A percentile compares a stretch with the other conserved stretches of the same genome.
These are phyloP conservation scores for Camponotus pennsylvanicus DNA, from an alignment of 1,140 invertebrate genomes.

Conservation along the genomic window DNA sequence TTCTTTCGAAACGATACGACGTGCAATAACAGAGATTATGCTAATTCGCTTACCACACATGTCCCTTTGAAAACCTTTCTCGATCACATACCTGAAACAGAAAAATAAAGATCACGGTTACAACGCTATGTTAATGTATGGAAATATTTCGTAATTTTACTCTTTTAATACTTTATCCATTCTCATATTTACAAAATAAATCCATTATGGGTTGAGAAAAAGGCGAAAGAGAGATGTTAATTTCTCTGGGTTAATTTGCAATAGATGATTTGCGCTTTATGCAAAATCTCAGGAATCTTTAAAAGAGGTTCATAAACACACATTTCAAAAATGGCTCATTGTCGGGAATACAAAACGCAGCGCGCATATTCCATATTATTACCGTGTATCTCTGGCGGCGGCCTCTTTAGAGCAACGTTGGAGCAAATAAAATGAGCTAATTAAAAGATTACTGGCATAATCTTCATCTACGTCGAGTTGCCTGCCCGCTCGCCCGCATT, in stretches of 20 bases:
- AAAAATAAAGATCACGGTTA: constrained; percentile 8
- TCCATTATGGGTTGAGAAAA: background rate
- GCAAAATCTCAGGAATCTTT: background rate
- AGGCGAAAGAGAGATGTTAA: background rate
- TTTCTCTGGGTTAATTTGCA: background rate
- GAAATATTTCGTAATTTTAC: background rate
- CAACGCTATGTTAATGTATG: background rate
- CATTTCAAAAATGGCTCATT: constrained; percentile 20
- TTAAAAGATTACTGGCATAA: constrained; percentile 58
- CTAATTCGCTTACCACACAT: constrained; percentile 18
- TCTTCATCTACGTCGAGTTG: constrained; percentile 40
- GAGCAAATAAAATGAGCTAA: constrained; percentile 48
- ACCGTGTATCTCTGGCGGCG: constrained; percentile 16
- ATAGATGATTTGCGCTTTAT: constrained; percentile 10
- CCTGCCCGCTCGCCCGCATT: constrained; percentile 14
- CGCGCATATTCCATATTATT: constrained; percentile 32
- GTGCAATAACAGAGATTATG: background rate
- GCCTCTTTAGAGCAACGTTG: constrained; percentile 30
- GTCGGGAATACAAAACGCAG: constrained; percentile 13
- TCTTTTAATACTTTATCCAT: background rate
- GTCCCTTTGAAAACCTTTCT: background rate
- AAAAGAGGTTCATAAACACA: background rate
- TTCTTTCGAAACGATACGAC: background rate
- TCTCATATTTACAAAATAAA: background rate
- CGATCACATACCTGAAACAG: constrained; percentile 36